A percentile compares a stretch with the other conserved stretches of the same genome.
These are phyloP conservation scores for Telmatherina bonti DNA, from an alignment of 2,797 vertebrate genomes.

Conservation along the genomic window DNA sequence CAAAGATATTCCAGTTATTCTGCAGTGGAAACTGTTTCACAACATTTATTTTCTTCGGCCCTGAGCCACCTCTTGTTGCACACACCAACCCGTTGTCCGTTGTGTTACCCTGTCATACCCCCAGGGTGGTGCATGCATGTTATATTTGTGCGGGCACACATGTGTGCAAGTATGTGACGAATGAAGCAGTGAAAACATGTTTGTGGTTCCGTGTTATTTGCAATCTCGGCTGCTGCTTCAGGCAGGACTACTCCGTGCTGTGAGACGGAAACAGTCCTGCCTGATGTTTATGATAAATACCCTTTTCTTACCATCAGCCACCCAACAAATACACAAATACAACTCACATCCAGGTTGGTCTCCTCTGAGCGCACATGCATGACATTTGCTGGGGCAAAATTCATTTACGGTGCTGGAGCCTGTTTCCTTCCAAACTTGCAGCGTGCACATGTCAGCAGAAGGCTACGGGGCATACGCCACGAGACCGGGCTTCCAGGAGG, in stretches of 20 bases:
- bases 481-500: constrained; percentile 9
- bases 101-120: constrained; percentile 34
- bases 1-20: constrained; percentile 3
- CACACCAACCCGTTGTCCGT: constrained; percentile 39
- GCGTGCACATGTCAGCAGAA: background rate
- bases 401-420: constrained; percentile 44
- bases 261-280: constrained; percentile 54
- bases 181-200: constrained; percentile 18
- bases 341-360: constrained; percentile 35
- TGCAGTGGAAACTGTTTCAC: constrained; percentile 11
- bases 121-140: constrained; percentile 39
- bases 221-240: constrained; percentile 51
- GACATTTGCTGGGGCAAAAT: constrained; percentile 61
- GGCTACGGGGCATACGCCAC: constrained; percentile 16
- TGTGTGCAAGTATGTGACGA: constrained; percentile 10
- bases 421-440: background rate
- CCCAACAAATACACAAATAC: constrained; percentile 17
- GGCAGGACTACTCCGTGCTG: constrained; percentile 59
- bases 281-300: constrained; percentile 68
- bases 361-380: constrained; percentile 44
- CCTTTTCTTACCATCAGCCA: constrained; percentile 33
- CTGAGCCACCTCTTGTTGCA: constrained; percentile 34
- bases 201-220: constrained; percentile 44
- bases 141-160: constrained; percentile 14
- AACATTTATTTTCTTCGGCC: constrained; percentile 28